Evolutionary conservation across 2,888 invertebrate genomes (phyloP).

Genomic region (Drosophila affinis): DNA sequence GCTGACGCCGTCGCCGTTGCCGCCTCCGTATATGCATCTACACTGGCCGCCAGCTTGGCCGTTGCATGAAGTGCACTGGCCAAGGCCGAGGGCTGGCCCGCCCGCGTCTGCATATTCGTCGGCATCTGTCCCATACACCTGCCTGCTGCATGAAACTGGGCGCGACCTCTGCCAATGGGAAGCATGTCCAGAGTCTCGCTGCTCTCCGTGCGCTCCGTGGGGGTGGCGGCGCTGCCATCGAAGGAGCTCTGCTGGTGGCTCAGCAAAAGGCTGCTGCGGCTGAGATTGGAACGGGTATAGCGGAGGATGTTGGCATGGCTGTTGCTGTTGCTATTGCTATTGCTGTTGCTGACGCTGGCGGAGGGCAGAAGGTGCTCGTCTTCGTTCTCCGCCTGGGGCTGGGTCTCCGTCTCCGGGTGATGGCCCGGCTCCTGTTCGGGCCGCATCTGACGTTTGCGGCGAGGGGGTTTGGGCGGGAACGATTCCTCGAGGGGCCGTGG

Average conservation of each 20-base stretch:
- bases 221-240: constrained; percentile 55
- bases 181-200: constrained; percentile 66
- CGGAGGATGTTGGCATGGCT: constrained; percentile 51
- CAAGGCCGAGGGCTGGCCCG: constrained; percentile 52
- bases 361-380: constrained; percentile 31
- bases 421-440: constrained; percentile 12
- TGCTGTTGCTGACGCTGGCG: constrained; percentile 10
- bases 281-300: constrained; percentile 83
- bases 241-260: constrained; percentile 79
- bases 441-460: constrained; percentile 42
- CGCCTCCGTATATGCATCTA: constrained; percentile 74
- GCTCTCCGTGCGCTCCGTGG: constrained; percentile 72
- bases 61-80: constrained; percentile 74
- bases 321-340: too few relatives aligned
- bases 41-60: constrained; percentile 72
- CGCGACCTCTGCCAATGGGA: constrained; percentile 27
- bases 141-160: constrained; percentile 25
- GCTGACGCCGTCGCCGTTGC: constrained; percentile 54
- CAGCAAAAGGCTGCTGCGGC: constrained; percentile 81
- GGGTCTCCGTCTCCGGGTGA: constrained; percentile 1
- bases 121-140: constrained; percentile 3
- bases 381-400: constrained; percentile 23
- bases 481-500: constrained; percentile 15
- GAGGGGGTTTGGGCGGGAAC: constrained; percentile 63
- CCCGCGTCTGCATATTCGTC: constrained; percentile 23